Percentiles rank a stretch among this genome's conserved stretches.
Conservation (phyloP, 2,888 invertebrate species). For the Orthosia gothica region DNA sequence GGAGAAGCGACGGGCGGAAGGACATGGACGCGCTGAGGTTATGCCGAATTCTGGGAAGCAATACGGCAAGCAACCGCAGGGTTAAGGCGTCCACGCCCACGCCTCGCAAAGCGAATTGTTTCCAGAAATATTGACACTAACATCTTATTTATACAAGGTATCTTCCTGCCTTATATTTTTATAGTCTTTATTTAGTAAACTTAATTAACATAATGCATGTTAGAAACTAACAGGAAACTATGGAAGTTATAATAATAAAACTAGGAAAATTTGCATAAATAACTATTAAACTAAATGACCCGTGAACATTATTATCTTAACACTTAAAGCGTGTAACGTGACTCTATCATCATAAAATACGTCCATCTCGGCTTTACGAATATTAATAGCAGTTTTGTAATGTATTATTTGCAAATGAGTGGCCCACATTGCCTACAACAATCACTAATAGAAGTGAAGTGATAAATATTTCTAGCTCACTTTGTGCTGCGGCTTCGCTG, state of each 20-base stretch:
- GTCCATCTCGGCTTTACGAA: conserved; percentile 16
- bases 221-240: conserved; percentile 16
- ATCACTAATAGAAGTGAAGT: conserved; percentile 38
- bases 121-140: conserved; percentile 58
- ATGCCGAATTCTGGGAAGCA: conserved; percentile 71
- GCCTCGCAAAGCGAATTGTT: conserved; percentile 57
- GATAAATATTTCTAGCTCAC: conserved; percentile 45
- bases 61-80: conserved; percentile 56
- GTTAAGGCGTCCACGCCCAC: conserved; percentile 44
- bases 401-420: conserved; percentile 48
- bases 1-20: conserved; percentile 68
- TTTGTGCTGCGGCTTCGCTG: conserved; percentile 34
- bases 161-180: conserved; percentile 24
- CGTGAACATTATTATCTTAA: conserved; percentile 34
- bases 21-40: conserved; percentile 66
- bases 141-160: conserved; percentile 43
- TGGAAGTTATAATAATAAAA: conserved; percentile 14
- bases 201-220: conserved; percentile 16
- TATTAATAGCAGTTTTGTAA: conserved; percentile 34
- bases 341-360: conserved; percentile 33
- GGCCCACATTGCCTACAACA: conserved; percentile 36
- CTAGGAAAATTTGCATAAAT: conserved; percentile 32
- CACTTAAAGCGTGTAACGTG: conserved; percentile 5
- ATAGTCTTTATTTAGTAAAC: conserved; percentile 20
- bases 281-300: conserved; percentile 44